phyloP scores from a whole-genome alignment of 2,888 invertebrate genomes.

The Pachycephus smyrnensis region DNA sequence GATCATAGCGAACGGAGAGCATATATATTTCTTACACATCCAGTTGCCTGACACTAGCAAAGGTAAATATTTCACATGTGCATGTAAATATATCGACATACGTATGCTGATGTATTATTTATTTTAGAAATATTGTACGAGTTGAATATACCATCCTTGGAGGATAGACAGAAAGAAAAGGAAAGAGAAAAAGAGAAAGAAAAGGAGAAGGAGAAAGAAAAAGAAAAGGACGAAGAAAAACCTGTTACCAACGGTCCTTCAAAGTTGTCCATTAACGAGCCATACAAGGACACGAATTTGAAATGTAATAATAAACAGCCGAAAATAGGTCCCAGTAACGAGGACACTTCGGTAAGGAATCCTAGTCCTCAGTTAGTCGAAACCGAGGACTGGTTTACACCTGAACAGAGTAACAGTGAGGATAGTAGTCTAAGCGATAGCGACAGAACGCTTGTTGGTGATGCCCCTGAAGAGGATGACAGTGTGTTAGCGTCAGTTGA shows the following conservation, averaged over 20 bases:
- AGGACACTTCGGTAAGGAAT: constrained; percentile 30
- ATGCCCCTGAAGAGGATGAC: constrained; percentile 69
- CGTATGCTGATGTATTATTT: constrained; percentile 14
- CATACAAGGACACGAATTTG: constrained; percentile 5
- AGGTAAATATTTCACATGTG: constrained; percentile 63
- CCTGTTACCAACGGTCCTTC: constrained; percentile 35
- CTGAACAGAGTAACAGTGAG: constrained; percentile 79
- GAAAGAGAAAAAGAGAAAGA: not conserved
- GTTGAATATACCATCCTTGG: constrained; percentile 69
- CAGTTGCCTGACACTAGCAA: constrained; percentile 74
- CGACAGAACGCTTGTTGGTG: constrained; percentile 75
- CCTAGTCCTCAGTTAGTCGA: constrained; percentile 42
- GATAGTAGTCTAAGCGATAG: constrained; percentile 83
- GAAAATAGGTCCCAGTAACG: constrained; percentile 8
- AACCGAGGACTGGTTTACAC: constrained; percentile 53
- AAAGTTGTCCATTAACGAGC: constrained; percentile 54
- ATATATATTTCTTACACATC: constrained; percentile 74
- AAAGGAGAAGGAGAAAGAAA: constrained; percentile 27
- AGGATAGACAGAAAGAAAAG: not conserved
- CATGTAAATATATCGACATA: not conserved
- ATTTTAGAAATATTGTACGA: constrained; percentile 66
- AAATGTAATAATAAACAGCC: constrained; percentile 5
- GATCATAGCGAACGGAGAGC: constrained; percentile 72
- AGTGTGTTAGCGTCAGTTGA: not conserved
- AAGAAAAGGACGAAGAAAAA: constrained; percentile 35